These are phyloP conservation scores for Copsychus sechellarum DNA, from an alignment of 2,113 vertebrate species.

Conservation along the genomic window DNA sequence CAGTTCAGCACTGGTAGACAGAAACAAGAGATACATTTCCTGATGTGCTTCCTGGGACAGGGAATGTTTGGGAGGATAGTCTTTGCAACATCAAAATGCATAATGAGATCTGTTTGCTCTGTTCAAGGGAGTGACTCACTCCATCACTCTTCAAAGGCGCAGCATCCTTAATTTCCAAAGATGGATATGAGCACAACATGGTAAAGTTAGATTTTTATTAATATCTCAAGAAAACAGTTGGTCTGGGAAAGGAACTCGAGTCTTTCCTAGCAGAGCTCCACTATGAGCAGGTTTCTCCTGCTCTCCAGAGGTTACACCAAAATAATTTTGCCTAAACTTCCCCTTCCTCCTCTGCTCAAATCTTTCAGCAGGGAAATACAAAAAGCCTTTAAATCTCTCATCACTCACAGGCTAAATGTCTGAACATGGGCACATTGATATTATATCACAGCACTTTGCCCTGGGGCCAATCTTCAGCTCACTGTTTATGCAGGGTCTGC, in stretches of 20 bases:
- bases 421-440: background rate
- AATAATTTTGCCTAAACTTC: background rate
- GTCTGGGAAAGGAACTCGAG: background rate
- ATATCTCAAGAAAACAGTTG: background rate
- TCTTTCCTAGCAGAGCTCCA: background rate
- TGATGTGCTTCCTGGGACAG: background rate
- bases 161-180: background rate
- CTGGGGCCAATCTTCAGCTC: background rate
- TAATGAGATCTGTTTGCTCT: background rate
- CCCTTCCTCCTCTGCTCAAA: accelerated
- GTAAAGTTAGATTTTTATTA: background rate
- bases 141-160: background rate
- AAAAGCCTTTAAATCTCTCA: background rate
- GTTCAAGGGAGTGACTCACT: background rate
- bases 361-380: background rate
- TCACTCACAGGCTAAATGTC: background rate
- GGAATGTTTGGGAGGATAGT: background rate
- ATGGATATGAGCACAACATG: background rate
- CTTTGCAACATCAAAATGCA: background rate
- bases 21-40: accelerated
- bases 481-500: constrained; percentile 10
- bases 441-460: background rate
- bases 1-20: background rate
- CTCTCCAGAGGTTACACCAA: background rate
- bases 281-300: background rate